Base-by-base conservation (phyloP, 2,797 vertebrate genomes). In the Crax fasciolata region DNA sequence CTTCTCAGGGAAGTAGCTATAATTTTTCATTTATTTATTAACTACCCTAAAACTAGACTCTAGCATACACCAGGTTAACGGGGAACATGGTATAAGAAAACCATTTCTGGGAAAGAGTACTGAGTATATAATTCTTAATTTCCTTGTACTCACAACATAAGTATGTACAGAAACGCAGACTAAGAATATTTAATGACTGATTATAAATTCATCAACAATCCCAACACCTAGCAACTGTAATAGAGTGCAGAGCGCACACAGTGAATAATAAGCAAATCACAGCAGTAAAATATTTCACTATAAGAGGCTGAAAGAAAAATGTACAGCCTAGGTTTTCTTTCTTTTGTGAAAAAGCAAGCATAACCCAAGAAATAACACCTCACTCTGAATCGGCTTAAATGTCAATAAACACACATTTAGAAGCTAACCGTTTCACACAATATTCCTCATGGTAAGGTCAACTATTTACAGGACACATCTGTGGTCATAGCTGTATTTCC, bases 151-250 rank as follows among this genome's bases (percentile, higher is more conserved):
- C 52, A 70, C 21, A 75, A 66, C 51, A n/a, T 1, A 62, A 43
- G 30, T 84, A 91, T n/a, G 89, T 30, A 84, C 28, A 91, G 27
- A 13, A 91, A 84, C 27, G 95, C 27, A 93, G 93, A 77, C 27
- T 74, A 79, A 76, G 59, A 89, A 51, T 30, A 55, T 0, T 32
- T n/a, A 90, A 39, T n/a, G 43, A 57, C 89, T 90, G 73, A 75
- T 77, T 85, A 77, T 6, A 81, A 76, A 19, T 63, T 82, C 0
- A 3, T 66, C 67, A 70, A 59, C n/a, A 38, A 58, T 59, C 84
- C 55, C 78, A 94, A 38, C 4, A 81, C 16, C 6, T 24, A 67
- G 52, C 35, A 87, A 62, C 27, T 44, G 46, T 28, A 39, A n/a
- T 30, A 58, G 35, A 75, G 28, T 2, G 14, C 28, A 70, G 51